Conservation (phyloP, 2,888 invertebrate genomes). For the Caenorhabditis zanzibari region DNA sequence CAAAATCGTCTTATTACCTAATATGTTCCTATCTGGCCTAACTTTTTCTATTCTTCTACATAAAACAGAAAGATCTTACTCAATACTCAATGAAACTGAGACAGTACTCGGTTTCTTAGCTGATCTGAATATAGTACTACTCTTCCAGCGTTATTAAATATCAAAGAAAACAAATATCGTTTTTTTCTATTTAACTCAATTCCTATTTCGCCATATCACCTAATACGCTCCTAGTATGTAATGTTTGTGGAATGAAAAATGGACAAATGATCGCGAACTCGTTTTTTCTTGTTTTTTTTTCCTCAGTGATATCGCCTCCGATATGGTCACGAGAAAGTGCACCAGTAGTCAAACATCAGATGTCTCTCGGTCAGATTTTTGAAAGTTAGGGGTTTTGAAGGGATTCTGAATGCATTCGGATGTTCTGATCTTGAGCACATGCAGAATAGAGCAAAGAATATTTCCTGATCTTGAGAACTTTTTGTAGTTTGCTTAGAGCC, state of each 20-base stretch:
- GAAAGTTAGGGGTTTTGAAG: background rate
- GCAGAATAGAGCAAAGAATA: background rate
- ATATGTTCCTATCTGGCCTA: too few relatives aligned
- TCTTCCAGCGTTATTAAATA: too few relatives aligned
- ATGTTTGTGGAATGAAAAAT: constrained; percentile 15
- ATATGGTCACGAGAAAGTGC: constrained; percentile 40
- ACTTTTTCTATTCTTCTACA: too few relatives aligned
- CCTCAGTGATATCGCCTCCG: background rate
- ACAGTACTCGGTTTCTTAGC: too few relatives aligned
- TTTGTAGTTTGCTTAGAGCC: constrained; percentile 16
- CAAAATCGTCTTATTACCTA: too few relatives aligned
- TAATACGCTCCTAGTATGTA: background rate
- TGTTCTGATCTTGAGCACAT: too few relatives aligned
- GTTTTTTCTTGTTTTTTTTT: constrained; percentile 15
- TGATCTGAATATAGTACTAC: too few relatives aligned
- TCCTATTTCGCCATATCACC: background rate
- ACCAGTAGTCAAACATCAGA: constrained; percentile 37
- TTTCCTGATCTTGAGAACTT: constrained; percentile 6
- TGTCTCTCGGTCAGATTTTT: background rate
- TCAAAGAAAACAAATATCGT: too few relatives aligned
- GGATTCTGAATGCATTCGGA: too few relatives aligned
- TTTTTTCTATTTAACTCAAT: too few relatives aligned
- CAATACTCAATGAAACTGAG: too few relatives aligned
- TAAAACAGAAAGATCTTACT: too few relatives aligned
- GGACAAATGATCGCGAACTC: constrained; percentile 16